Conservation (phyloP, 2,113 vertebrate species). For the Actinemys pallida region DNA sequence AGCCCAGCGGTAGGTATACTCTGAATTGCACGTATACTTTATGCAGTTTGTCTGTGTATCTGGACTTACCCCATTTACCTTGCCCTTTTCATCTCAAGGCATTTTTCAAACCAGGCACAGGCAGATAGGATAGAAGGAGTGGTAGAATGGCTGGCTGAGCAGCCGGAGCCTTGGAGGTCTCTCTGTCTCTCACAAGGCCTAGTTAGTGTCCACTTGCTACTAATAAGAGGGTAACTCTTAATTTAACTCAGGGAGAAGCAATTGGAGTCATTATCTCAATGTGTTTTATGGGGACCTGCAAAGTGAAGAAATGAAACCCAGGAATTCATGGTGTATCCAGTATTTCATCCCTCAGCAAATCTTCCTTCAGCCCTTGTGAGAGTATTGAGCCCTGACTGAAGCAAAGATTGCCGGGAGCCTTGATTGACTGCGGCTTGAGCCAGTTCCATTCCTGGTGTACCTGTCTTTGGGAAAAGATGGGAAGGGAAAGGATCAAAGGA, state of each 20-base stretch:
- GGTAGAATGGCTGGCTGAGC: neutral
- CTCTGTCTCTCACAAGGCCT: neutral
- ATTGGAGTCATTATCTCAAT: neutral
- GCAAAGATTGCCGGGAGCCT: neutral
- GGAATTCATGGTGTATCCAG: neutral
- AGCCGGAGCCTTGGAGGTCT: neutral
- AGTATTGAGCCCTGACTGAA: neutral
- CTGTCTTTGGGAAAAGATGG: neutral
- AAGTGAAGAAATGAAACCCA: neutral
- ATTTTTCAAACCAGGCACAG: neutral
- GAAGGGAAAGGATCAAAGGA: neutral
- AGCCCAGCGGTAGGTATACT: neutral
- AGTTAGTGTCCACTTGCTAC: neutral
- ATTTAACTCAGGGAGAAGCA: neutral
- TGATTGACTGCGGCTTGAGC: neutral
- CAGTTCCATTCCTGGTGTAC: neutral
- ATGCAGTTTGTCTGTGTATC: neutral
- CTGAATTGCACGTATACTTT: neutral
- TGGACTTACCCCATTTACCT: neutral
- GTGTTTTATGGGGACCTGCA: neutral
- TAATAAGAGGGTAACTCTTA: neutral
- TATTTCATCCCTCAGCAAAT: neutral
- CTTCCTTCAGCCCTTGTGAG: neutral
- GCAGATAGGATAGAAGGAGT: neutral
- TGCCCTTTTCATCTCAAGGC: neutral